Evolutionary conservation across 2,797 vertebrate species (phyloP).

Genomic region (Amblyraja radiata): DNA sequence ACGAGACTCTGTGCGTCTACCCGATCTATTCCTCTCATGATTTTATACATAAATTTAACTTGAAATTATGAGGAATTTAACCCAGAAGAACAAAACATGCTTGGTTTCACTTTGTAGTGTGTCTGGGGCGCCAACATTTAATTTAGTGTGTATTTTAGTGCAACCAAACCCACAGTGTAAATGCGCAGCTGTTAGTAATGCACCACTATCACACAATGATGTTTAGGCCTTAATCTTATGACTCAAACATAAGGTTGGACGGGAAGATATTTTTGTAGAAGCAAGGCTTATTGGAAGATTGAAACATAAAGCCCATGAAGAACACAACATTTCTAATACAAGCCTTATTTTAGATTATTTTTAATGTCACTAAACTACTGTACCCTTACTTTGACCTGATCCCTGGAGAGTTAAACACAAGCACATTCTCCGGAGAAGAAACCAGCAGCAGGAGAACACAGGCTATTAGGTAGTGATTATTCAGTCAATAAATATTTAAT

Average conservation of each 20-base stretch:
- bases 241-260: not conserved
- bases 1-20: too few species aligned
- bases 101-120: not conserved
- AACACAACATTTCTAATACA: not conserved
- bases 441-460: not conserved
- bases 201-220: too few species aligned
- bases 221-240: not conserved
- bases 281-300: not conserved
- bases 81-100: not conserved
- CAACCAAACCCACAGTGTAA: not conserved
- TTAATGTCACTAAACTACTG: constrained; percentile 1
- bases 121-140: not conserved
- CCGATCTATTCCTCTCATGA: too few species aligned
- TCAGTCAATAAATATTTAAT: constrained; percentile 38
- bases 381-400: constrained; percentile 36
- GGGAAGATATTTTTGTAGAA: not conserved
- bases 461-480: constrained; percentile 26
- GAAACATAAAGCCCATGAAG: not conserved
- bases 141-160: not conserved
- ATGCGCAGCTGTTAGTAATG: not conserved
- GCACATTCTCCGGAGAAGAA: constrained; percentile 19
- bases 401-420: constrained; percentile 19
- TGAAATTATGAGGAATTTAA: not conserved
- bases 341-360: constrained; percentile 18
- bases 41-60: too few species aligned